Evolutionary conservation across 2,113 vertebrate species (phyloP).

Genomic region (Chascanopsetta lugubris): DNA sequence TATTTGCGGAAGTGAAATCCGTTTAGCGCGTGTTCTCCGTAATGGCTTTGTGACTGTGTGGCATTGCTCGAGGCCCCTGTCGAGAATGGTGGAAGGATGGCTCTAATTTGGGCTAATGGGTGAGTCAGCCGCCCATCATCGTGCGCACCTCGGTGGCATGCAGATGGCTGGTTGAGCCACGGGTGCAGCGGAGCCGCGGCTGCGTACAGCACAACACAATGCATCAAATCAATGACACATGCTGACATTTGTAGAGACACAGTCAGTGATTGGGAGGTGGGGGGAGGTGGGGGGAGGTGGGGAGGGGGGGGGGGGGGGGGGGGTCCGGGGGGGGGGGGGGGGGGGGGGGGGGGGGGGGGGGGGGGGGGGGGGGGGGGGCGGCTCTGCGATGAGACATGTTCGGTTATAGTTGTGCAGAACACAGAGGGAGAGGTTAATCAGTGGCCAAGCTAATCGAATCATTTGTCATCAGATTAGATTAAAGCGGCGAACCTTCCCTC

Average conservation of each 20-base stretch:
- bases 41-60: conserved; percentile 72
- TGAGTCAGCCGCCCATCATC: conserved; percentile 74
- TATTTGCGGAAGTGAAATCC: conserved; percentile 77
- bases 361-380: neutral
- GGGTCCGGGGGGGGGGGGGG: neutral
- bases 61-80: conserved; percentile 65
- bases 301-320: neutral
- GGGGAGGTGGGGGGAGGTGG: neutral
- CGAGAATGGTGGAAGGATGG: conserved; percentile 74
- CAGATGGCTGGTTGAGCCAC: conserved; percentile 64
- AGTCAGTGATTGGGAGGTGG: neutral
- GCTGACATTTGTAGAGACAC: conserved; percentile 53
- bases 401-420: conserved; percentile 46
- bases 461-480: conserved; percentile 73
- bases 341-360: neutral
- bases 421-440: conserved; percentile 68
- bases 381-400: conserved; percentile 28
- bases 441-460: conserved; percentile 61
- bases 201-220: conserved; percentile 47
- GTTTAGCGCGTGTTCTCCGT: conserved; percentile 72
- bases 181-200: conserved; percentile 44
- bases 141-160: conserved; percentile 63
- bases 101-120: conserved; percentile 79
- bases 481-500: conserved; percentile 61
- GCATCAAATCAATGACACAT: conserved; percentile 64